Evolutionary conservation across 2,888 invertebrate species (phyloP).

Genomic region (Zeuzera pyrina): DNA sequence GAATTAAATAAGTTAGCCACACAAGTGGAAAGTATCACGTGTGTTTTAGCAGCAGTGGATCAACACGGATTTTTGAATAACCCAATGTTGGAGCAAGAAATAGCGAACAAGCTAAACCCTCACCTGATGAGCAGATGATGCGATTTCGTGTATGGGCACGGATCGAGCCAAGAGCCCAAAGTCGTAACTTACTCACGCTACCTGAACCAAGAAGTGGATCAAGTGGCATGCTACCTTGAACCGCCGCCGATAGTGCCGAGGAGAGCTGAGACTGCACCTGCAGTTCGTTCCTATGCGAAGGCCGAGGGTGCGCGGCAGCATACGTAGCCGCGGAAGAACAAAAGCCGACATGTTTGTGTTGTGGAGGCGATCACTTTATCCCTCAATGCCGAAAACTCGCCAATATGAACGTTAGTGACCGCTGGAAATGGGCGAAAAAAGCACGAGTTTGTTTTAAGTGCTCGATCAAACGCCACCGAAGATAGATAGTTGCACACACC

Average conservation of each 20-base stretch:
- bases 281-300: too few relatives aligned
- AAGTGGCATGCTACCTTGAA: conserved; percentile 2
- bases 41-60: too few relatives aligned
- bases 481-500: too few relatives aligned
- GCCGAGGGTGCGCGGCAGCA: too few relatives aligned
- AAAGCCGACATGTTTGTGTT: too few relatives aligned
- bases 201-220: conserved; percentile 8
- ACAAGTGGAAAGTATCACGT: conserved; percentile 7
- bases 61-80: too few relatives aligned
- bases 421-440: too few relatives aligned
- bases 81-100: too few relatives aligned
- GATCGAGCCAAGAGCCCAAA: conserved; percentile 1
- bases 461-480: too few relatives aligned
- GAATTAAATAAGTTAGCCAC: too few relatives aligned
- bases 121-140: conserved; percentile 5
- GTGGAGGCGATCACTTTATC: conserved; percentile 2
- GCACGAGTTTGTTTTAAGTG: too few relatives aligned
- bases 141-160: conserved; percentile 6
- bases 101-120: conserved; percentile 4
- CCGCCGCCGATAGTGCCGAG: not conserved
- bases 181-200: conserved; percentile 6
- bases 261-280: not conserved
- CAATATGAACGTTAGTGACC: not conserved
- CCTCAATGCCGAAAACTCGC: conserved; percentile 3
- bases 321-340: too few relatives aligned